phyloP scores from a whole-genome alignment of 2,888 invertebrate genomes.

The Choristoneura rosaceana region DNA sequence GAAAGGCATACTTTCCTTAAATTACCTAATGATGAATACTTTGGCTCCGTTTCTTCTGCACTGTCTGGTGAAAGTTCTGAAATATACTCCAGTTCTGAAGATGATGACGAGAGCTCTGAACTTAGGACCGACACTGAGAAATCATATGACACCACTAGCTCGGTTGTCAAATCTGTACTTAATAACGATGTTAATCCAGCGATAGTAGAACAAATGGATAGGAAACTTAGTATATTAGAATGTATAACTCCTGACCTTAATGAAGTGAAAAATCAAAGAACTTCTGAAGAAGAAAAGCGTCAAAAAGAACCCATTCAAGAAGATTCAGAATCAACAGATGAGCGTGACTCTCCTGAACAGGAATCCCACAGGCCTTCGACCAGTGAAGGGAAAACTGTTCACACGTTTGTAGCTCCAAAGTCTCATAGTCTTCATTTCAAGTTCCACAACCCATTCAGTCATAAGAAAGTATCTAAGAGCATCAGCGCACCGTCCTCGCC shows the following conservation, averaged over 20 bases:
- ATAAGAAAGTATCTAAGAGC: conserved; percentile 72
- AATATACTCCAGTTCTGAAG: conserved; percentile 74
- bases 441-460: conserved; percentile 75
- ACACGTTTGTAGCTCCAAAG: conserved; percentile 65
- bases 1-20: conserved; percentile 71
- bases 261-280: conserved; percentile 16
- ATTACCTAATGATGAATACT: conserved; percentile 72
- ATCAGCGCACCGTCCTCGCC: conserved; percentile 80
- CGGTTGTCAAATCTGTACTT: conserved; percentile 84
- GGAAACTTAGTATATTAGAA: conserved; percentile 63
- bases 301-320: conserved; percentile 13
- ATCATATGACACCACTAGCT: conserved; percentile 83
- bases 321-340: conserved; percentile 4
- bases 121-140: conserved; percentile 76
- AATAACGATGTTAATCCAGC: conserved; percentile 65
- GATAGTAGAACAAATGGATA: conserved; percentile 70
- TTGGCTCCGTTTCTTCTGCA: conserved; percentile 75
- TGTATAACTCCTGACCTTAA: conserved; percentile 48
- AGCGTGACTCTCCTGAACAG: conserved; percentile 29
- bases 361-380: conserved; percentile 17
- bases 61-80: conserved; percentile 79
- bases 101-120: conserved; percentile 79
- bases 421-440: conserved; percentile 65
- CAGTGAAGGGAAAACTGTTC: conserved; percentile 46
- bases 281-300: neutral